Evolutionary conservation across 1,140 invertebrate species (phyloP), one percentile per base, ranked within the genome.

Genomic region (Colletes latitarsis): DNA sequence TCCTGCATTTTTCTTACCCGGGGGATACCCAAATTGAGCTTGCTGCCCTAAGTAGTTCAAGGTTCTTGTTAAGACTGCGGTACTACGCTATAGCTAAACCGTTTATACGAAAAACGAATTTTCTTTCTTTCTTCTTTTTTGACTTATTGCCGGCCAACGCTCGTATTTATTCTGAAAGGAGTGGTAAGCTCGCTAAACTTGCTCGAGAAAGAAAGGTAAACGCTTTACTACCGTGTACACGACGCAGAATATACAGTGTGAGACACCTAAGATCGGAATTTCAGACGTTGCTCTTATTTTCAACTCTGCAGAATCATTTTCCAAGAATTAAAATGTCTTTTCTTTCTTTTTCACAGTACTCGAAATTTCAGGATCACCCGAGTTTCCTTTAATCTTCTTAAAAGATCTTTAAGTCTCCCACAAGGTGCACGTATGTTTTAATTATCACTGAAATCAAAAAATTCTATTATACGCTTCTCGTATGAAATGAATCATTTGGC

Each of bases 41-140:
- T n/a, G 39, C 19, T 39, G n/a, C 15, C 41, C 57, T 58, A 58
- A 67, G 49, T 75, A 74, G 60, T 62, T 75, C 73, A 75, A 75
- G 73, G 49, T 67, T 75, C 62, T 21, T 17, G 14, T 74, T 67
- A 66, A 67, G 62, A 75, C n/a, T 9, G 30, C 49, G 19, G 49
- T 39, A n/a, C 19, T 19, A n/a, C 4, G 9, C n/a, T 43, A 14
- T 43, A 66, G n/a, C 15, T 43, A 17, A 43, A 66, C 15, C 30
- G 17, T 75, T 75, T 75, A 55, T 52, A n/a, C 49, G 21, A 49
- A 58, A 68, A 46, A 30, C 15, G 19, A 14, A 30, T 30, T 68
- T 68, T 58, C 8, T 43, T 68, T 58, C 8, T 43, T 43, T 43
- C 3, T 43, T 43, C 43, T 57, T 43, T 58, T 76, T 68, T 4